A percentile compares a stretch with the other conserved stretches of the same genome.
phyloP scores from a whole-genome alignment of 2,888 invertebrate species.

The Synergus japonicus region DNA sequence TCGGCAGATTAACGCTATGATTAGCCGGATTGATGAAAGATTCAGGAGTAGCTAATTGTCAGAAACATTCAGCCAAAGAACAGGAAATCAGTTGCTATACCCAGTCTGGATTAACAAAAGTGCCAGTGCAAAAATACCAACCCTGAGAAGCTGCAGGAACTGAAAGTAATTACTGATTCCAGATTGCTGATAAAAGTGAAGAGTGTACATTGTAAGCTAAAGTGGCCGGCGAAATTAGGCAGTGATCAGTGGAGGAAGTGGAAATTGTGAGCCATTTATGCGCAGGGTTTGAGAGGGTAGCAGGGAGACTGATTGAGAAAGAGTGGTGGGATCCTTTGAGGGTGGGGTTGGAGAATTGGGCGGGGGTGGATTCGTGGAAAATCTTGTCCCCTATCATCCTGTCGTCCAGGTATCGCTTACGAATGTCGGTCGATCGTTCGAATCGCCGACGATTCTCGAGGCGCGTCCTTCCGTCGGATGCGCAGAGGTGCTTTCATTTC shows the following conservation, averaged over 20 bases:
- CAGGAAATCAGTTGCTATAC: not conserved
- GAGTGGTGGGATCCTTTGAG: constrained; percentile 36
- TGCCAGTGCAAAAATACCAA: not conserved
- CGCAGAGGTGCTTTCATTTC: constrained; percentile 20
- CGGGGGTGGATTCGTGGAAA: constrained; percentile 68
- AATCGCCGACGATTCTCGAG: constrained; percentile 66
- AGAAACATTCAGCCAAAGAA: not conserved
- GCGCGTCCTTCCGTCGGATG: constrained; percentile 57
- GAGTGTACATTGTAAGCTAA: constrained; percentile 8
- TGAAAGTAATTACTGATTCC: not conserved
- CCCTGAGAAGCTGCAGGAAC: not conserved
- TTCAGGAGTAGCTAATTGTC: not conserved
- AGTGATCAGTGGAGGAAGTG: constrained; percentile 39
- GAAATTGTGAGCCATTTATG: constrained; percentile 40
- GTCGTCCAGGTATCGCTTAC: constrained; percentile 73
- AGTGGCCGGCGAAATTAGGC: constrained; percentile 34
- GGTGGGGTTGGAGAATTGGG: constrained; percentile 43
- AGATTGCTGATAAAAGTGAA: not conserved
- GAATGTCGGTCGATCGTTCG: constrained; percentile 73
- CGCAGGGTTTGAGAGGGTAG: constrained; percentile 18
- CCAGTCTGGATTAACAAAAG: not conserved
- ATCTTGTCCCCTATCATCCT: constrained; percentile 73
- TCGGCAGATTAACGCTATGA: not conserved
- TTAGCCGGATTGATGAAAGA: not conserved
- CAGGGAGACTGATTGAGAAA: constrained; percentile 40